Base-by-base conservation (phyloP, 2,888 invertebrate genomes). In the Drosophila mercatorum region DNA sequence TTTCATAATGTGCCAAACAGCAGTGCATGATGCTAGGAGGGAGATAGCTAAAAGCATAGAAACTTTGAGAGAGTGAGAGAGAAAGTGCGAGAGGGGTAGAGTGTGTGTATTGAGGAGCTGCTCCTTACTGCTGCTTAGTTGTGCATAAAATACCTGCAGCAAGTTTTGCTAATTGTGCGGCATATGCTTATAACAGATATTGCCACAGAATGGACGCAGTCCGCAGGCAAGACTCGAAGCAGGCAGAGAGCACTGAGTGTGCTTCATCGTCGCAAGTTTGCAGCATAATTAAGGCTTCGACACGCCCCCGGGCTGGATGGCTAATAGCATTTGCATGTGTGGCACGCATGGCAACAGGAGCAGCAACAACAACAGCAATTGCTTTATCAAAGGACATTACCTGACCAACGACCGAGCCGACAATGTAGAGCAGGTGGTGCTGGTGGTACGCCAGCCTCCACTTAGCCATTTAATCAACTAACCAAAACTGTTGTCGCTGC, bases 231-330 rank as follows among this genome's bases (percentile, higher is more conserved):
- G 22, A 58, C 44, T 49, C 31, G 28, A 4, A 14, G 41, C 52
- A 53, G 3, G 56, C 41, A 43, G 44, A 8, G n/a, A 41, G 47
- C 52, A 46, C 36, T 51, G 38, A 40, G 61, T 56, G 34, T 53
- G 40, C 6, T n/a, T 31, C 22, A 56, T 44, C 59, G 66, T 47
- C 72, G 69, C 80, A 80, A 79, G 83, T 75, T 85, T 84, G 84
- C 69, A 82, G 86, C 81, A 84, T 85, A 85, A 85, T 86, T 85
- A 86, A 86, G 71, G 72, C 81, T 55, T 22, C 67, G 73, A 75
- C 76, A 80, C 67, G 85, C 80, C 84, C 53, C 57, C 49, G 43
- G 67, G 81, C 68, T 59, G 55, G 53, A 51, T 58, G 55, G 58
- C 73, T 69, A 80, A 75, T 81, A 61, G 56, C 75, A 83, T 85